Percentiles rank a stretch among this genome's conserved stretches.
Conservation (phyloP, 2,888 invertebrate genomes). For the Mantis religiosa region DNA sequence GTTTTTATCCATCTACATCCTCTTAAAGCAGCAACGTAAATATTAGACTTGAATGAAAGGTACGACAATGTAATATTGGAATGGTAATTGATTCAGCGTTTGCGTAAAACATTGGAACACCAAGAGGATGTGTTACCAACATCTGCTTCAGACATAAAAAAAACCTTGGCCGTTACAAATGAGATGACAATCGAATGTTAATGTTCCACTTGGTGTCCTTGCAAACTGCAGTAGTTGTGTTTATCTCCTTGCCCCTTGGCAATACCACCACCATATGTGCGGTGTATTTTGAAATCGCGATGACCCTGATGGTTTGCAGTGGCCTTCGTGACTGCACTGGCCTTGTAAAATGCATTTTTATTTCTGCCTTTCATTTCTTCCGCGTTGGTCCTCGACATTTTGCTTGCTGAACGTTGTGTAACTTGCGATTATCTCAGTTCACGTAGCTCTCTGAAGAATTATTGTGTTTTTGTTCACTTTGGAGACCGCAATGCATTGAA, state of each 20-base stretch:
- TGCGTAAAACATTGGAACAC: no score
- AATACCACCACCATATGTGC: neutral
- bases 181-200: neutral
- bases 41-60: no score
- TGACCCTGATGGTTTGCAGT: neutral
- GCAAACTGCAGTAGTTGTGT: no score
- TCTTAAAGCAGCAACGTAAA: no score
- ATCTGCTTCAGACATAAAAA: no score
- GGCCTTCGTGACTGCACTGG: neutral
- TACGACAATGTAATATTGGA: no score
- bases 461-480: no score
- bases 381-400: neutral
- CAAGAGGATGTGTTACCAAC: no score
- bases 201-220: neutral
- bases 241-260: neutral
- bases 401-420: neutral
- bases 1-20: no score
- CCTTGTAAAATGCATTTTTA: neutral
- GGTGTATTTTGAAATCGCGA: neutral
- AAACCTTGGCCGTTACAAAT: neutral
- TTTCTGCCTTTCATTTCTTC: neutral
- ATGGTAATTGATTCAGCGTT: no score
- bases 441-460: no score
- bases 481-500: no score
- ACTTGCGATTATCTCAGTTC: neutral